A percentile compares a stretch with the other conserved stretches of the same genome.
Conservation (phyloP, 64 coral and sea anemone species). For the Actinia tenebrosa region DNA sequence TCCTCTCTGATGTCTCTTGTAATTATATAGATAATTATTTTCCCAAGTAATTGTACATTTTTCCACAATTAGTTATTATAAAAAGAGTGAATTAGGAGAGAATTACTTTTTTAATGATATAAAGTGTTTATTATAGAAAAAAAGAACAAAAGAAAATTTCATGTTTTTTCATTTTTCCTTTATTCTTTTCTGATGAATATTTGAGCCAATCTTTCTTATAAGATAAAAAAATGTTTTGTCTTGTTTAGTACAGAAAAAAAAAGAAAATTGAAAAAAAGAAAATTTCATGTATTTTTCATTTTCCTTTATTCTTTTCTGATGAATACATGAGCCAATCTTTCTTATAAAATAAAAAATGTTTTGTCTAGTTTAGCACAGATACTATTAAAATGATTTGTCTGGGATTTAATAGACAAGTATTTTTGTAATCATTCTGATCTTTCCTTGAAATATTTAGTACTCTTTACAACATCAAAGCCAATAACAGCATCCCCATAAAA, state of each 20-base stretch:
- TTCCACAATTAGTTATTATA: neutral
- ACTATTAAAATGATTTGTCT: neutral
- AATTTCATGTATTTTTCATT: neutral
- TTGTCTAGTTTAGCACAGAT: neutral
- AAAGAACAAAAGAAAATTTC: neutral
- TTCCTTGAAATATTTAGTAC: neutral
- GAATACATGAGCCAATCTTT: too few species aligned
- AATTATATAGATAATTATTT: too few species aligned
- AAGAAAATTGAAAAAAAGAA: neutral
- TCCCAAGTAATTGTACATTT: neutral
- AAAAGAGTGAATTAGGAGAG: too few species aligned
- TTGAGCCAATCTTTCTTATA: too few species aligned
- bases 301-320: too few species aligned
- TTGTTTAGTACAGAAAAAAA: neutral
- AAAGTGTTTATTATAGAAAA: too few species aligned
- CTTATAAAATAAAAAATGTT: neutral
- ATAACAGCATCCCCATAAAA: neutral
- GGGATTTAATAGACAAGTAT: too few species aligned
- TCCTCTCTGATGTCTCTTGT: neutral
- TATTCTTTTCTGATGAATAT: too few species aligned
- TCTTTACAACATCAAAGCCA: neutral
- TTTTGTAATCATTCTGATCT: neutral
- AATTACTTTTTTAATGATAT: too few species aligned
- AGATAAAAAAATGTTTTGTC: neutral
- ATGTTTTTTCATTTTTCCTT: neutral